Percentiles rank a stretch among this genome's conserved stretches.
These are phyloP conservation scores for Drosophila carrolli DNA, from an alignment of 1,140 invertebrate species.

Conservation along the genomic window DNA sequence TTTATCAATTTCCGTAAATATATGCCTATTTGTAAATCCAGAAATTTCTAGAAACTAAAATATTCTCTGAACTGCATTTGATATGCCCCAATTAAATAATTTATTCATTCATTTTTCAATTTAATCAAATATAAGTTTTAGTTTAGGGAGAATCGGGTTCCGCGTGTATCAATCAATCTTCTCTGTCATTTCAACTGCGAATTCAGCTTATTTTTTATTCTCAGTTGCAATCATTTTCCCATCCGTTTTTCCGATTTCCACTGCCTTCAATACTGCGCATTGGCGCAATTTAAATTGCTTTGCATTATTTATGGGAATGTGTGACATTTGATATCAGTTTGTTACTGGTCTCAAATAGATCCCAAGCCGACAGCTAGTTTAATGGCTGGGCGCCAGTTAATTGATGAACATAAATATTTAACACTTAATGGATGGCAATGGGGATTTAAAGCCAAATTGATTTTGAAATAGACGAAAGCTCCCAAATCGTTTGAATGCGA, in stretches of 20 bases:
- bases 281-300: conserved; percentile 19
- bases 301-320: conserved; percentile 19
- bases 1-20: not conserved
- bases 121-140: no score
- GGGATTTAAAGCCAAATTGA: not conserved
- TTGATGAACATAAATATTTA: conserved; percentile 12
- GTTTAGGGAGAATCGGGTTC: not conserved
- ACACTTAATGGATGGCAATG: conserved; percentile 1
- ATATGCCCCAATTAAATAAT: no score
- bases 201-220: not conserved
- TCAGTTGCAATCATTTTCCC: not conserved
- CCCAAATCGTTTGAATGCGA: no score
- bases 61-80: no score
- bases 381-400: conserved; percentile 16
- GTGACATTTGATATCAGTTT: conserved; percentile 14
- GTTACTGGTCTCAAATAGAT: conserved; percentile 6
- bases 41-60: no score
- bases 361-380: conserved; percentile 1
- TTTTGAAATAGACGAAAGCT: not conserved
- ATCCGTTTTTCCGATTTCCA: not conserved
- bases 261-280: conserved; percentile 9
- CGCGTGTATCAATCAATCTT: not conserved
- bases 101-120: no score
- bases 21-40: no score
- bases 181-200: not conserved